phyloP scores from a whole-genome alignment of 1,140 invertebrate genomes.

The Cepaea nemoralis region DNA sequence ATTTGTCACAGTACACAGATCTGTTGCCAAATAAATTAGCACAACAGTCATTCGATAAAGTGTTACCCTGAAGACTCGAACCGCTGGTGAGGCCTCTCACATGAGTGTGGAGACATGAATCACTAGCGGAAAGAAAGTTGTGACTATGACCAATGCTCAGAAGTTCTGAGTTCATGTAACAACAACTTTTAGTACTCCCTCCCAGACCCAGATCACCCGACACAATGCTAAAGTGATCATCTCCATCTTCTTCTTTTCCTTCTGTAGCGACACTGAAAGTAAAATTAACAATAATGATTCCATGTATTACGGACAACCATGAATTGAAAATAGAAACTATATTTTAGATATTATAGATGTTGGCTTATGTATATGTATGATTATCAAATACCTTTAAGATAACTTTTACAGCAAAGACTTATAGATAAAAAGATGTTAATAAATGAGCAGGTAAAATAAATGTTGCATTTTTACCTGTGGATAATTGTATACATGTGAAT shows the following conservation, averaged over 20 bases:
- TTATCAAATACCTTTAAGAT: too few species aligned
- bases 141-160: background rate
- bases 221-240: slow-evolving; percentile 50
- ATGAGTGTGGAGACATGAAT: background rate
- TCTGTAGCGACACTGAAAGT: background rate
- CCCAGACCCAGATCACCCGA: slow-evolving; percentile 59
- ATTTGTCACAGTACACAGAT: background rate
- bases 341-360: too few species aligned
- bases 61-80: background rate
- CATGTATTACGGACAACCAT: too few species aligned
- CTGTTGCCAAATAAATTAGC: background rate
- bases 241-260: slow-evolving; percentile 35
- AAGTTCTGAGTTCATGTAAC: slow-evolving; percentile 22
- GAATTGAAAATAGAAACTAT: too few species aligned
- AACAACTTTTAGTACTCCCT: slow-evolving; percentile 38
- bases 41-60: background rate
- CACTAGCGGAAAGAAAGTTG: background rate
- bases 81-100: background rate
- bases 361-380: too few species aligned
- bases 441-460: too few species aligned
- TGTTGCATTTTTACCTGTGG: too few species aligned
- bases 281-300: background rate
- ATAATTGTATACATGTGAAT: too few species aligned
- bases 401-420: too few species aligned
- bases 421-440: too few species aligned